Conservation (phyloP, 2,113 vertebrate species). For the Buteo buteo region DNA sequence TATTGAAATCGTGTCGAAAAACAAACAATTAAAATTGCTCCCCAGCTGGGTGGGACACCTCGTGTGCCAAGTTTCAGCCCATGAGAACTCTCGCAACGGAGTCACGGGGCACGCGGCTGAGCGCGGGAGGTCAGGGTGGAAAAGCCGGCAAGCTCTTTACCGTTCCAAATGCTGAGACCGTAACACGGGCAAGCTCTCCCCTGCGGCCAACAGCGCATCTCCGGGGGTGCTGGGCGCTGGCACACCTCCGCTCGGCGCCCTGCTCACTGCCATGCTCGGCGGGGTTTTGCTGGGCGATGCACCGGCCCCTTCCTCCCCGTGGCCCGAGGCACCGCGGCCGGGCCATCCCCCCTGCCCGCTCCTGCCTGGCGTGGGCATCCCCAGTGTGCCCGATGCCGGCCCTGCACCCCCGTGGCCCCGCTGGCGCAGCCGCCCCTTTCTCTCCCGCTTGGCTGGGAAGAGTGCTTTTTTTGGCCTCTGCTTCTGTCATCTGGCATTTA, state of each 20-base stretch:
- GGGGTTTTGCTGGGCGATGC: rapidly evolving
- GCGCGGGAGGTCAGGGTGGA: background rate
- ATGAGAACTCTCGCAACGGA: constrained; percentile 4
- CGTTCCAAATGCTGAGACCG: background rate
- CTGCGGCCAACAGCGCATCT: rapidly evolving
- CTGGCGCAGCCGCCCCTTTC: constrained; percentile 11
- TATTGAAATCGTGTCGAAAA: constrained; percentile 51
- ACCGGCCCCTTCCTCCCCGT: background rate
- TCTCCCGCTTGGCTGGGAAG: constrained; percentile 49
- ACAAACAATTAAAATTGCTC: background rate
- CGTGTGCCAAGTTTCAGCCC: constrained; percentile 42
- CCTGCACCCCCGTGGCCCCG: constrained; percentile 11
- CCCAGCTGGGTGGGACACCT: constrained; percentile 46
- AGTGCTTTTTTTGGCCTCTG: constrained; percentile 65
- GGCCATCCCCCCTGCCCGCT: background rate
- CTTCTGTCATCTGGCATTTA: constrained; percentile 71
- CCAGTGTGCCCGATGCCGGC: constrained; percentile 1
- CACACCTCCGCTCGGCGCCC: rapidly evolving
- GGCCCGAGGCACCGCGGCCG: background rate
- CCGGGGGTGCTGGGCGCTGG: rapidly evolving
- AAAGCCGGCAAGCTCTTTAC: background rate
- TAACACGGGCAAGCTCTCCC: background rate
- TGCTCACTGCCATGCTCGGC: rapidly evolving
- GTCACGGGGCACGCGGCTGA: background rate
- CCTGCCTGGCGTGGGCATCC: background rate